Percentiles rank a stretch among this genome's conserved stretches.
These are phyloP conservation scores for Heteractis magnifica DNA, from an alignment of 92 coral and sea anemone species.

Conservation along the genomic window DNA sequence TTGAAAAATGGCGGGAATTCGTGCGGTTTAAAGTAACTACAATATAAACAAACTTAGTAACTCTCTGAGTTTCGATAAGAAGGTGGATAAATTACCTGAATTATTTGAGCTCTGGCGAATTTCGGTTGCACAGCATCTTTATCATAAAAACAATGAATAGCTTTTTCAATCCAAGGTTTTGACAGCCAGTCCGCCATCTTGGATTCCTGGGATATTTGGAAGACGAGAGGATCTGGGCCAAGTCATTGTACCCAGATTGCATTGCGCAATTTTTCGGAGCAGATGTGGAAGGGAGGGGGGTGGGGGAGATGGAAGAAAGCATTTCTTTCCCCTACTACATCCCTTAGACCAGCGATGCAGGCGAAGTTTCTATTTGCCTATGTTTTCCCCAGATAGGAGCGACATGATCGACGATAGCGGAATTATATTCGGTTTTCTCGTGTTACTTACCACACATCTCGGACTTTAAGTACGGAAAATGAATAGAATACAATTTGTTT, in stretches of 20 bases:
- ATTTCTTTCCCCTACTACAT: too few species aligned
- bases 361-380: too few species aligned
- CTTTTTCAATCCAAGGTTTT: slow-evolving; percentile 24
- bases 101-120: slow-evolving; percentile 31
- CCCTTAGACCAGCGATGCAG: too few species aligned
- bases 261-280: neutral
- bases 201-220: neutral
- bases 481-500: too few species aligned
- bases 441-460: too few species aligned
- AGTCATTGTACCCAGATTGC: neutral
- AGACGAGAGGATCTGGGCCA: slow-evolving; percentile 17
- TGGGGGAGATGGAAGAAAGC: too few species aligned
- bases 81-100: neutral
- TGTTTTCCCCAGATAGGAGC: too few species aligned
- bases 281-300: too few species aligned
- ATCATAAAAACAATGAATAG: slow-evolving; percentile 19
- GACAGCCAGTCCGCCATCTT: slow-evolving; percentile 31
- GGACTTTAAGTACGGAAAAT: too few species aligned
- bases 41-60: neutral
- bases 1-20: slow-evolving; percentile 26
- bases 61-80: neutral
- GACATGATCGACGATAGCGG: too few species aligned
- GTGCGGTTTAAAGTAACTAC: neutral
- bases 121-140: slow-evolving; percentile 14
- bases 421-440: too few species aligned